A percentile compares a stretch with the other conserved stretches of the same genome.
Conservation (phyloP, 2,113 vertebrate species). For the Dendrocopos noguchii region DNA sequence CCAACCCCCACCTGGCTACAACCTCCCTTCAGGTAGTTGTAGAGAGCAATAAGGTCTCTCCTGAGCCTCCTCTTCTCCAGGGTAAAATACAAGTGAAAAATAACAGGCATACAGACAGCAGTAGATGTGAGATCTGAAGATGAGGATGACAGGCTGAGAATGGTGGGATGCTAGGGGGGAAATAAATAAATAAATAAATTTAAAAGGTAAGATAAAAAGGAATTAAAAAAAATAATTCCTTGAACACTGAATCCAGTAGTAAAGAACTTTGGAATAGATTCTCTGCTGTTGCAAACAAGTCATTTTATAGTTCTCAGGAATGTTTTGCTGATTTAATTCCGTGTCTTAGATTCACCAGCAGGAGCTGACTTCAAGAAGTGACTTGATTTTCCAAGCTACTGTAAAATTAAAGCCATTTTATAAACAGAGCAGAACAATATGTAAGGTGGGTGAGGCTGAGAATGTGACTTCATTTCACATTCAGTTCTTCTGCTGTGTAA, state of each 20-base stretch:
- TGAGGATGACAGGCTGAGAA: neutral
- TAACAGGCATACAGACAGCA: neutral
- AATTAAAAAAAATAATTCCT: neutral
- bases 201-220: neutral
- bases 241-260: neutral
- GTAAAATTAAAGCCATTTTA: neutral
- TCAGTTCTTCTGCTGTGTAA: neutral
- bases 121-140: neutral
- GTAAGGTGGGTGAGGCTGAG: neutral
- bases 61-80: too few species aligned
- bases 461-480: neutral
- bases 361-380: neutral
- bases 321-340: neutral
- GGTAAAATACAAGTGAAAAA: neutral
- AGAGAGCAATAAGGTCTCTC: too few species aligned
- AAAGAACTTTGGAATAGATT: neutral
- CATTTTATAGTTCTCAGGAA: neutral
- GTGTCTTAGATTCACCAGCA: neutral
- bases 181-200: neutral
- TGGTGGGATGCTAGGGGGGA: neutral
- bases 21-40: too few species aligned
- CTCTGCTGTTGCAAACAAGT: neutral
- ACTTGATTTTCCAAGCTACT: neutral
- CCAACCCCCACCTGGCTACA: too few species aligned
- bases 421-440: neutral